Evolutionary conservation across 2,888 invertebrate genomes (phyloP).

Genomic region (Petrophora chlorosata): DNA sequence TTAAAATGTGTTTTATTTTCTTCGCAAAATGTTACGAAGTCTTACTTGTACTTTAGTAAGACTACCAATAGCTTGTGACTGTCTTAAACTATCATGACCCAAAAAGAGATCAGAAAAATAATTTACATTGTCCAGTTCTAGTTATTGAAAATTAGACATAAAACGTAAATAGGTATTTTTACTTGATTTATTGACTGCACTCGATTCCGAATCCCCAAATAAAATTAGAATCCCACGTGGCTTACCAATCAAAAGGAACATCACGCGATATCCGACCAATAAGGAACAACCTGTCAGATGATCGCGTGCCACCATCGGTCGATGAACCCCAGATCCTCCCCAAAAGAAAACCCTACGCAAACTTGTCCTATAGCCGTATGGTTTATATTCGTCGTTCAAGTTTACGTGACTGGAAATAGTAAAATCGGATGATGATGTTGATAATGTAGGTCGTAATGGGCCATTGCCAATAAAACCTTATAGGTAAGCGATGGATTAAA

Average conservation of each 20-base stretch:
- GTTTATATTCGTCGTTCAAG: conserved; percentile 78
- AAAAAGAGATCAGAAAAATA: too few relatives aligned
- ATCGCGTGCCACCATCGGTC: conserved; percentile 45
- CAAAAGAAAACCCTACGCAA: conserved; percentile 43
- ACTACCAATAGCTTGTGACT: too few relatives aligned
- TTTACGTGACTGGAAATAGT: conserved; percentile 84
- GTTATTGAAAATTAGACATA: too few relatives aligned
- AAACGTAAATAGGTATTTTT: too few relatives aligned
- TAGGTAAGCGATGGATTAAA: conserved; percentile 83
- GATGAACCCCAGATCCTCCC: conserved; percentile 49
- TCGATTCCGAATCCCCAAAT: conserved; percentile 11
- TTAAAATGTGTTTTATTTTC: conserved; percentile 12
- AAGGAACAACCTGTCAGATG: conserved; percentile 36
- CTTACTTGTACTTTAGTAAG: too few relatives aligned
- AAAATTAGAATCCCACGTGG: conserved; percentile 16
- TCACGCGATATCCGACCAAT: conserved; percentile 41
- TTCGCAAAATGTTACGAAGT: too few relatives aligned
- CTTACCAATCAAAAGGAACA: conserved; percentile 27
- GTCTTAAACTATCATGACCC: too few relatives aligned
- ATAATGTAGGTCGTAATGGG: conserved; percentile 83
- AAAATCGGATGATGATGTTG: conserved; percentile 83
- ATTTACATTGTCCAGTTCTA: too few relatives aligned
- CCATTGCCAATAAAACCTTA: conserved; percentile 83
- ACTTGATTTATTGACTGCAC: not conserved
- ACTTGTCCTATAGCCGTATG: conserved; percentile 60